Evolutionary conservation across 2,888 invertebrate species (phyloP), one percentile per base, ranked within the genome.

Genomic region (Tetragonula carbonaria): DNA sequence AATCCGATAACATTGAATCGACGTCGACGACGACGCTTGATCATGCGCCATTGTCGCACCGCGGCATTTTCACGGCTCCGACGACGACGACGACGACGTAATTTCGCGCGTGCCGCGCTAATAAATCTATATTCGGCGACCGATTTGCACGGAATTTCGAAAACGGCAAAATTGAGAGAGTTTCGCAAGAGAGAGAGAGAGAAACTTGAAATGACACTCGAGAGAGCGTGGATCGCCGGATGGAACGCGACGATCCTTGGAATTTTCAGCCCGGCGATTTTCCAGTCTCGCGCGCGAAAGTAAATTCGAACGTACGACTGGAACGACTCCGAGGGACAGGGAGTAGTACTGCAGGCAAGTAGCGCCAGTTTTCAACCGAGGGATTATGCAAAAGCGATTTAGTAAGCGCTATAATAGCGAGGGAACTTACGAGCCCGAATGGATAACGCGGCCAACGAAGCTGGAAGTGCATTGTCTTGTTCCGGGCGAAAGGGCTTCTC

Each of bases 1-100:
- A 91, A 91, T 91, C 91, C 90, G 88, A 92, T 92, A 91, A 92
- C 85, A 78, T 87, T 85, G 88, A 90, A 90, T 87, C 11, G 82
- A 87, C 86, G 86, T 84, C 89, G 86, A 86, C 84, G 82, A 73
- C 73, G 75, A 51, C 33, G 82, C 82, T 78, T 81, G 87, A 86
- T 91, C 89, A 88, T 87, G 88, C 89, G 89, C 90, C 88, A 84
- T 87, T 85, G 86, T 80, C 82, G 80, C 66, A 51, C 59, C 70
- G 28, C 59, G 55, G 33, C 50, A 8, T 71, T 79, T 79, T 51
- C 65, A 71, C 80, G 51, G 16, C 53, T 6, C 28, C 38, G 16
- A 28, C 28, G 14, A 28, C 38, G 51, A 45, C 21, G 63, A 28
- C 28, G 28, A 28, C 28, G 28, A 28, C 28, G 28, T 70, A 81